Evolutionary conservation across 2,888 invertebrate species (phyloP).

Genomic region (Leptopilina drosophilae): DNA sequence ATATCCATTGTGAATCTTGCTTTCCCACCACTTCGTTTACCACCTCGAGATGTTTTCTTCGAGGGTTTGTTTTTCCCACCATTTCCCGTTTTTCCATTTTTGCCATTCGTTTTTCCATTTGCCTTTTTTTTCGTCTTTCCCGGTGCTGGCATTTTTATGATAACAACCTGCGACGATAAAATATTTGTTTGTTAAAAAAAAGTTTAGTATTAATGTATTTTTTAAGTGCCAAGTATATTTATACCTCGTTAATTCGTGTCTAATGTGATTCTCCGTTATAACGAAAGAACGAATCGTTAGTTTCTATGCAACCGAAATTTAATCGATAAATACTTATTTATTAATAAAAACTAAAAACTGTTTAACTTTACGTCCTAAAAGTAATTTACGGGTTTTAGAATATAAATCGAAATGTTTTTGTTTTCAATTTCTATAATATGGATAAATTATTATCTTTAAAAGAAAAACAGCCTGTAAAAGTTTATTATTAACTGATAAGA

Average conservation of each 20-base stretch:
- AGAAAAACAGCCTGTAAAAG: no score
- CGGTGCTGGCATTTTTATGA: slow-evolving; percentile 48
- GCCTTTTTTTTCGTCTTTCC: slow-evolving; percentile 48
- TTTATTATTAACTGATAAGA: no score
- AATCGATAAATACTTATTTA: slow-evolving; percentile 5
- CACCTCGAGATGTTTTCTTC: slow-evolving; percentile 77
- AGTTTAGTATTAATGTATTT: no score
- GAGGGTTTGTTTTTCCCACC: slow-evolving; percentile 79
- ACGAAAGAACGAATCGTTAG: background rate
- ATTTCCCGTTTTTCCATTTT: slow-evolving; percentile 74
- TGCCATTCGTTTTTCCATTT: slow-evolving; percentile 57
- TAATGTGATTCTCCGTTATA: background rate
- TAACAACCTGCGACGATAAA: background rate
- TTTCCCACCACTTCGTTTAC: slow-evolving; percentile 79
- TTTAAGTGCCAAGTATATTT: no score
- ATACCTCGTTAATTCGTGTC: no score
- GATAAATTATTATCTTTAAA: no score
- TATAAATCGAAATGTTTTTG: background rate
- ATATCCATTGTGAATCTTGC: slow-evolving; percentile 89
- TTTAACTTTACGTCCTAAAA: background rate
- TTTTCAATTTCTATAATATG: no score
- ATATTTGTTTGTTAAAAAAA: background rate
- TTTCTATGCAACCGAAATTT: slow-evolving; percentile 3
- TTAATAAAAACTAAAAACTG: background rate
- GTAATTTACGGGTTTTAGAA: background rate